Conservation (phyloP, 2,888 invertebrate species). For the Drosophila multiciliata region DNA sequence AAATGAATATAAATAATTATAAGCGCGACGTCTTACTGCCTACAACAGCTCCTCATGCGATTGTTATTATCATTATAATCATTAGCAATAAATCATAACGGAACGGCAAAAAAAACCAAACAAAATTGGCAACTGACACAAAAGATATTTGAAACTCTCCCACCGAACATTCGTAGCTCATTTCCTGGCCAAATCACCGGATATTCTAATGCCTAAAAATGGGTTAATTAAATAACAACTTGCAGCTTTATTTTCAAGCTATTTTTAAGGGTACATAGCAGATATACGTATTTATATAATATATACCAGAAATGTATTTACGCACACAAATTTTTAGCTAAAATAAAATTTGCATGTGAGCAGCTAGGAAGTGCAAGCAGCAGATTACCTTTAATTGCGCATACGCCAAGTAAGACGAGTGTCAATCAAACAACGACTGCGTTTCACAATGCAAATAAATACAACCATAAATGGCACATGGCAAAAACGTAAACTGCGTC, state of each 20-base stretch:
- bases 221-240: slow-evolving; percentile 69
- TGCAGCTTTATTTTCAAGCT: slow-evolving; percentile 29
- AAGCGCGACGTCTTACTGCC: slow-evolving; percentile 39
- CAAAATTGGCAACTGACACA: slow-evolving; percentile 43
- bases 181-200: slow-evolving; percentile 69
- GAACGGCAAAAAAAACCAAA: slow-evolving; percentile 32
- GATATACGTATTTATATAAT: background rate
- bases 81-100: slow-evolving; percentile 49
- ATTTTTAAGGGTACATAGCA: slow-evolving; percentile 8
- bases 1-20: slow-evolving; percentile 23
- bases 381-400: slow-evolving; percentile 71
- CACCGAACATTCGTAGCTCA: slow-evolving; percentile 36
- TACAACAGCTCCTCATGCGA: slow-evolving; percentile 41
- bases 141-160: slow-evolving; percentile 38
- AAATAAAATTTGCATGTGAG: slow-evolving; percentile 49
- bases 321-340: slow-evolving; percentile 21
- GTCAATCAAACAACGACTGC: slow-evolving; percentile 62
- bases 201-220: slow-evolving; percentile 72
- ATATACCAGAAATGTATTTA: background rate
- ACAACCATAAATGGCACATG: slow-evolving; percentile 40
- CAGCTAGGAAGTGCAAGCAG: slow-evolving; percentile 60
- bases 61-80: slow-evolving; percentile 44
- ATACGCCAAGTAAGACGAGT: slow-evolving; percentile 72
- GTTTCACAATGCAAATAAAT: slow-evolving; percentile 38
- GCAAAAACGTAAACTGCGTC: slow-evolving; percentile 47